Conservation (phyloP, 1,140 invertebrate genomes). For the Lucilia cuprina region DNA sequence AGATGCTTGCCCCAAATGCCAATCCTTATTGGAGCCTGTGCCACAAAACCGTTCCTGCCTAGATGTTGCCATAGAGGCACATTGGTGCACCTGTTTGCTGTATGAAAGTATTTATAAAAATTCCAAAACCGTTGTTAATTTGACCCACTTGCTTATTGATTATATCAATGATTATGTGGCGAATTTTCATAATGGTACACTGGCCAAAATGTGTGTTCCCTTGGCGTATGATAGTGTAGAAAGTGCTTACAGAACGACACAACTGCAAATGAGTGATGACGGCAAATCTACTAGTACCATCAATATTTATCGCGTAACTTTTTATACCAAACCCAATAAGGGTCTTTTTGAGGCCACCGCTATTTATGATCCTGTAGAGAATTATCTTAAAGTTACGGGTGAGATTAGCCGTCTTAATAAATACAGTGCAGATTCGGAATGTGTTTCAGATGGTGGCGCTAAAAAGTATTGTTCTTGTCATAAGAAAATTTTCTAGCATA, state of each 20-base stretch:
- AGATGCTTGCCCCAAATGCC: conserved; percentile 69
- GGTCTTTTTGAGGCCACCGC: conserved; percentile 70
- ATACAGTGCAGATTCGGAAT: conserved; percentile 66
- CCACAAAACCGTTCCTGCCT: conserved; percentile 72
- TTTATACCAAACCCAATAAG: conserved; percentile 66
- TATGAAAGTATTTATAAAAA: conserved; percentile 63
- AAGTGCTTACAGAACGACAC: conserved; percentile 46
- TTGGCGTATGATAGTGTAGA: conserved; percentile 44
- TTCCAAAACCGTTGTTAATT: conserved; percentile 60
- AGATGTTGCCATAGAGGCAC: conserved; percentile 73
- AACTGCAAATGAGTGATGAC: conserved; percentile 19
- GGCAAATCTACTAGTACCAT: background rate
- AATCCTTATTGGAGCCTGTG: conserved; percentile 73
- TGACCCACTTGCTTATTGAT: conserved; percentile 64
- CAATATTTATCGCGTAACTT: conserved; percentile 56
- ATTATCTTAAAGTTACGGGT: conserved; percentile 52
- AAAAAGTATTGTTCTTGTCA: conserved; percentile 68
- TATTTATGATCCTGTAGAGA: conserved; percentile 52
- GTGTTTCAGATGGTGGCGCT: conserved; percentile 64
- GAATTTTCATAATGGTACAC: conserved; percentile 49
- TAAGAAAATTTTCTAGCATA: conserved; percentile 46
- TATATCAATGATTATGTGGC: conserved; percentile 61
- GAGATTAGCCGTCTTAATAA: conserved; percentile 70
- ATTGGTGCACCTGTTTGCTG: conserved; percentile 80
- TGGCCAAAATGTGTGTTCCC: conserved; percentile 45